Conservation (phyloP, 2,888 invertebrate genomes). For the Trachelus iudaicus region DNA sequence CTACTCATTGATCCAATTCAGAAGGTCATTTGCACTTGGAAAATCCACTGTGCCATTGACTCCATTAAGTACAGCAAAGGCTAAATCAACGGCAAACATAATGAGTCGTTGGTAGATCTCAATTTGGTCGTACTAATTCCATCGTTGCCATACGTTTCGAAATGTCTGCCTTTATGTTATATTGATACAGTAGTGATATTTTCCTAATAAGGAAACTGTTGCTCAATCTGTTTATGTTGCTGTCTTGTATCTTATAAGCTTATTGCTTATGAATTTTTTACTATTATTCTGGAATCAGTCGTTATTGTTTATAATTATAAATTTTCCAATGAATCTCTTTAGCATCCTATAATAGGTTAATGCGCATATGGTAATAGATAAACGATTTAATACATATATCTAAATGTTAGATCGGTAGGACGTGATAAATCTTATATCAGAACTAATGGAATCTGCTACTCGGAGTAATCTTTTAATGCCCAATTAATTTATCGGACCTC, state of each 20-base stretch:
- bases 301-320: neutral
- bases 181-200: neutral
- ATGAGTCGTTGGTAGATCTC: neutral
- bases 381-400: neutral
- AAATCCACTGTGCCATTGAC: neutral
- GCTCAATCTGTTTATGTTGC: neutral
- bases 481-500: neutral
- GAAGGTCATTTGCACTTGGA: neutral
- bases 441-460: neutral
- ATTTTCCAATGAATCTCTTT: neutral
- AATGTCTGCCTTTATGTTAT: no score
- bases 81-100: neutral
- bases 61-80: neutral
- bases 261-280: neutral
- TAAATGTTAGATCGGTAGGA: neutral
- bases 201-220: neutral
- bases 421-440: neutral
- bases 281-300: neutral
- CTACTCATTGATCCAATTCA: neutral
- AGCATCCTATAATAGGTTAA: neutral
- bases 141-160: neutral
- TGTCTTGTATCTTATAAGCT: neutral
- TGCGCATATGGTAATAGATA: neutral
- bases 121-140: neutral
- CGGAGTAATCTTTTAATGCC: neutral